Evolutionary conservation across 2,888 invertebrate species (phyloP), one percentile per base, ranked within the genome.

Genomic region (Chironomus tentans): DNA sequence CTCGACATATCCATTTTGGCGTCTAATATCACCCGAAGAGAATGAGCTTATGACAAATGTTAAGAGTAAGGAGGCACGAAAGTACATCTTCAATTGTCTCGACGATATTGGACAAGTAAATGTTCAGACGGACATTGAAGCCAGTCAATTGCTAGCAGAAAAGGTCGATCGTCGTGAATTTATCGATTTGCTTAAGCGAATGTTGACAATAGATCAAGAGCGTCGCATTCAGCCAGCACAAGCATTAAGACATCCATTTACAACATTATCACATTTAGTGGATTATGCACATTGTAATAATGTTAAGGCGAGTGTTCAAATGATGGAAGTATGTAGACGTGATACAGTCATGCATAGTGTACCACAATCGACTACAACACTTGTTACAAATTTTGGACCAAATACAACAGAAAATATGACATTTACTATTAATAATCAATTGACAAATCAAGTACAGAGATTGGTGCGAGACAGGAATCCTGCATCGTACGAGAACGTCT

Each of bases 151-250:
- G 79, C 85, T 98, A 82, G 97, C 97, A 0, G 99, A 99, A 85
- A 98, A 98, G 84, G 94, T 96, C 38, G 99, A 99, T 84, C 88
- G 98, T 77, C 88, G 95, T 80, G 98, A 99, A 84, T 99, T 99
- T 82, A 98, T 99, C 79, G 98, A 98, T 85, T 88, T 99, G 80
- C 87, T 99, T 74, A 98, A 98, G 85, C 88, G 95, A 81, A 99
- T 99, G 99, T 88, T 99, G 76, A 97, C 97, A 15, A 94, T 99
- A 90, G 98, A 99, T 87, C 95, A 95, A 90, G 98, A 98, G 84
- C 87, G 97, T 76, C 88, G 99, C 74, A 94, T 98, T 80, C 95
- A 94, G 21, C 99, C 99, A 0, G 95, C 94, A 50, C 97, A 97
- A 84, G 98, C 98, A 12, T 83, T 98, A 79, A 95, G 95, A 84